phyloP scores from a whole-genome alignment of 2,797 vertebrate species.

The Hyperoplus immaculatus region DNA sequence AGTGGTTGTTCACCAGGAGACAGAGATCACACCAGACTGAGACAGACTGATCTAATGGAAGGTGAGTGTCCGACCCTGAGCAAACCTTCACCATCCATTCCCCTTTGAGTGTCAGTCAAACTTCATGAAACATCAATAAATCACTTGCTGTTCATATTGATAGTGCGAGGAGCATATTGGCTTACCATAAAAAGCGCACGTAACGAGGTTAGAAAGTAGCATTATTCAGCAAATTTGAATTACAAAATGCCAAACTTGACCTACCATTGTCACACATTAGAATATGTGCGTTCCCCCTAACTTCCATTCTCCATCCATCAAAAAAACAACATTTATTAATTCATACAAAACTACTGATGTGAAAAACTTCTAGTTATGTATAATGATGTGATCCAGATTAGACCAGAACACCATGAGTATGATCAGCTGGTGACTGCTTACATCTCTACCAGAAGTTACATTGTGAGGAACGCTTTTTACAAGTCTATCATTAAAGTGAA shows the following conservation, averaged over 20 bases:
- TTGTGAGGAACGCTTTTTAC: neutral
- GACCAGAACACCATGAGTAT: neutral
- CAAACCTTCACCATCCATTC: neutral
- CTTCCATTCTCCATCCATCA: neutral
- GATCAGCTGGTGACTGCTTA: neutral
- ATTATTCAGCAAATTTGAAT: neutral
- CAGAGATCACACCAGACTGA: constrained; percentile 93
- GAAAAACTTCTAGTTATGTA: neutral
- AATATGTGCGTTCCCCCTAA: neutral
- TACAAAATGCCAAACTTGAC: neutral
- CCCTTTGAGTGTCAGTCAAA: neutral
- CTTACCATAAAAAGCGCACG: neutral
- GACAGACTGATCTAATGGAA: constrained; percentile 11
- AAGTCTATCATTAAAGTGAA: neutral
- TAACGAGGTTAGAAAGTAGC: neutral
- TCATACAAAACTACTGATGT: neutral
- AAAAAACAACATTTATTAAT: neutral
- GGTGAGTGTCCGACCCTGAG: constrained; percentile 54
- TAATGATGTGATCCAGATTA: neutral
- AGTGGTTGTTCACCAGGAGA: constrained; percentile 99
- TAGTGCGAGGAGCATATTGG: neutral
- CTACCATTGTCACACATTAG: neutral
- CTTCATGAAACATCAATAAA: neutral
- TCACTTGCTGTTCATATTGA: neutral
- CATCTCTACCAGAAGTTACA: neutral